Base-by-base conservation (phyloP, 2,888 invertebrate species). In the Himalopsyche tibetana region DNA sequence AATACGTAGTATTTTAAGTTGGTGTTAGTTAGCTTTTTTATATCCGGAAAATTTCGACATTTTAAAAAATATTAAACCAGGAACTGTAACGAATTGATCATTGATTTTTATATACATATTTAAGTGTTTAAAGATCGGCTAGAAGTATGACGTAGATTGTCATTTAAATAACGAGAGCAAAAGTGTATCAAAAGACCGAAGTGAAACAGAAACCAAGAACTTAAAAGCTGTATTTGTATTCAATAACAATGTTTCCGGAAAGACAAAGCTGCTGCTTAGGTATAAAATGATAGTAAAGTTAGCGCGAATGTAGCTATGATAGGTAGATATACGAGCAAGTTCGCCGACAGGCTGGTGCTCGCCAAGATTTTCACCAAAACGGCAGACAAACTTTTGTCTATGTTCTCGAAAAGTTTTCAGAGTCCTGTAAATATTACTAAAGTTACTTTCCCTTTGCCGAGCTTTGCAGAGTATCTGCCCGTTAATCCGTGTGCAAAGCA, bases 381-480 rank as follows among this genome's bases (percentile, higher is more conserved):
- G 40, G 80, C 42, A 42, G 80, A 36, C 17, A 80, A 80, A 80
- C 28, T 80, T 80, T 80, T 79, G 80, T 63, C 63, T 63, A 63
- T 63, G 63, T 63, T 63, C 19, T 19, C 19, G 63, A 79, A 83
- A 86, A 86, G 80, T 86, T 86, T 83, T 45, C 80, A 40, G 55
- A 74, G 83, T 86, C 86, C 86, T 83, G 86, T 86, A 86, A 86
- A 86, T 86, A 86, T 86, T 86, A 80, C 86, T 69, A 86, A 86
- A 86, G 86, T 86, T 86, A 79, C 85, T 74, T 74, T 69, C 63
- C 51, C 82, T 69, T 36, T 42, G 40, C 36, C 80, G 80, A 42
- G 38, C 38, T 42, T 42, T 80, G 40, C 80, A 11, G 80, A 80
- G 80, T 42, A 40, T 63, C 19, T 63, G 63, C 19, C 63, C 63